Base-by-base conservation (phyloP, 2,888 invertebrate genomes). In the Meghimatium bilineatum region DNA sequence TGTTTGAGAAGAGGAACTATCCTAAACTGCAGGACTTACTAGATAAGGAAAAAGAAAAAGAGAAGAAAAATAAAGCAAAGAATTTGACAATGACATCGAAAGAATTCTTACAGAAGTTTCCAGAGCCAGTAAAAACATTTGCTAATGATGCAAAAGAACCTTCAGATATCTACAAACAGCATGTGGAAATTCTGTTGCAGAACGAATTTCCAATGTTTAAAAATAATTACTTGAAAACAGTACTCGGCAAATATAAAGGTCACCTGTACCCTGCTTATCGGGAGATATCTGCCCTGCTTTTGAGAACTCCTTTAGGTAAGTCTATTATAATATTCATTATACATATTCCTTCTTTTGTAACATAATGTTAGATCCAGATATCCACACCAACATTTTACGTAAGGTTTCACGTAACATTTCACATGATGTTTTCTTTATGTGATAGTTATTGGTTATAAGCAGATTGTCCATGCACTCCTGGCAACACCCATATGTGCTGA, bases 101-200 rank as follows among this genome's bases (percentile, higher is more conserved):
- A 79, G 90, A 90, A 49, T 92, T 92, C 85, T 84, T 92, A n/a
- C 80, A 85, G 20, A 90, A 90, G 80, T 92, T 92, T 85, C 90
- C 91, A 44, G 89, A 91, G 66, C 92, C 93, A n/a, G 78, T 88
- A 44, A 83, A 81, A 23, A 86, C 87, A 52, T 93, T 92, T 84
- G 83, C 80, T 76, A 88, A 91, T 87, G 87, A 84, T 36, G 85
- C 87, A 20, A 88, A 88, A 80, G 85, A 86, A 32, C 86, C 91
- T 83, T 90, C 86, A 75, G 87, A 89, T 26, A 88, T 85, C 49
- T 93, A 93, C 85, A 90, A 88, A 78, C 83, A 86, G 23, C 91
- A 92, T 87, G 88, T 87, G 5, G 71, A 80, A 12, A 85, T 87
- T 23, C 87, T 89, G 56, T 85, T 92, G 67, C 87, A 87, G 81